Percentiles rank a stretch among this genome's conserved stretches.
These are phyloP conservation scores for Drosophila arawakana DNA, from an alignment of 1,140 invertebrate genomes.

Conservation along the genomic window DNA sequence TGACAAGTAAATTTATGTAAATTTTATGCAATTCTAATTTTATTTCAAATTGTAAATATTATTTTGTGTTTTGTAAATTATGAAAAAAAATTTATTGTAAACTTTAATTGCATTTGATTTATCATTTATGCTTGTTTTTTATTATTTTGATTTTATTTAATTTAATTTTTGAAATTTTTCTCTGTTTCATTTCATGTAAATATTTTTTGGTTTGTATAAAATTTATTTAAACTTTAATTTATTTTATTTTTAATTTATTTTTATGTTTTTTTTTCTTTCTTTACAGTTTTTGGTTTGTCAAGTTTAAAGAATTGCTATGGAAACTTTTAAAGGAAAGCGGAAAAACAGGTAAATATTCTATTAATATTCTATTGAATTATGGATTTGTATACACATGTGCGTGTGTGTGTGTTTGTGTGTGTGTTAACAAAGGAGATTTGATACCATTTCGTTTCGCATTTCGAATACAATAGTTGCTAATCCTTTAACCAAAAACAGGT, in stretches of 20 bases:
- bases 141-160: not conserved
- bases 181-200: not conserved
- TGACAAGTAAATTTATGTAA: no score
- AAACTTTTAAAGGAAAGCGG: slow-evolving; percentile 13
- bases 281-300: slow-evolving; percentile 33
- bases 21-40: no score
- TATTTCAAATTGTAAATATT: not conserved
- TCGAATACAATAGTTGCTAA: slow-evolving; percentile 48
- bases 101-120: not conserved
- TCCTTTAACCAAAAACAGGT: slow-evolving; percentile 73
- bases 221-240: slow-evolving; percentile 21
- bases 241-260: slow-evolving; percentile 5
- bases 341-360: slow-evolving; percentile 44
- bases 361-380: slow-evolving; percentile 15
- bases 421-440: slow-evolving; percentile 2
- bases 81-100: not conserved
- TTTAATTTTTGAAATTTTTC: slow-evolving; percentile 14
- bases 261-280: slow-evolving; percentile 22
- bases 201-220: slow-evolving; percentile 5
- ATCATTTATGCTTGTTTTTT: no score
- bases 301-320: not conserved
- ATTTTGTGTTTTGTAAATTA: no score
- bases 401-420: slow-evolving; percentile 18
- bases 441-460: slow-evolving; percentile 42
- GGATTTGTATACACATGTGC: slow-evolving; percentile 4